Evolutionary conservation across 2,888 invertebrate genomes (phyloP).

Genomic region (Geotrupes spiniger): DNA sequence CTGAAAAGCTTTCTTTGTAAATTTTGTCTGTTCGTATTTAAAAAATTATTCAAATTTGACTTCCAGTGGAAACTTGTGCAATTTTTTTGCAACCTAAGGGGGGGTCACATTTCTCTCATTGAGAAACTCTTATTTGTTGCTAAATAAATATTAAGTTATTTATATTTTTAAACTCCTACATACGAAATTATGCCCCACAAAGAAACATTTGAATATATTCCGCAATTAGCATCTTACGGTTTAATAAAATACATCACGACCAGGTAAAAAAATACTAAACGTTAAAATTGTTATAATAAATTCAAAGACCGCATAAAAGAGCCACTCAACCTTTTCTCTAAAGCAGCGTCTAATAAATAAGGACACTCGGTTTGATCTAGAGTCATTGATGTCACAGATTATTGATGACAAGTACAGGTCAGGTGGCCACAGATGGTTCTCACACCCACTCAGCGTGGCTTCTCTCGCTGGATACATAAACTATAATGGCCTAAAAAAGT

Average conservation of each 20-base stretch:
- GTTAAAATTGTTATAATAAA: conserved; percentile 20
- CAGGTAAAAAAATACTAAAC: conserved; percentile 16
- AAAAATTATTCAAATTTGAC: too few relatives aligned
- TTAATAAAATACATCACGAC: conserved; percentile 16
- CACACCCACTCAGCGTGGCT: conserved; percentile 42
- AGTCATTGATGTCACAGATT: conserved; percentile 48
- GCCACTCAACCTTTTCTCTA: conserved; percentile 13
- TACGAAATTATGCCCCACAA: too few relatives aligned
- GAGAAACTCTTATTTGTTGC: too few relatives aligned
- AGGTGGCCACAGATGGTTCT: conserved; percentile 37
- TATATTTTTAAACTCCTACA: too few relatives aligned
- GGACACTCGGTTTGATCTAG: conserved; percentile 30
- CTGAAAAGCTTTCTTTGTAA: too few relatives aligned
- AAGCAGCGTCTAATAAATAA: conserved; percentile 27
- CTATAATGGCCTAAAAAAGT: conserved; percentile 29
- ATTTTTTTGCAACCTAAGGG: too few relatives aligned
- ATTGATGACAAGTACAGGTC: conserved; percentile 49
- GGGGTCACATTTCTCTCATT: too few relatives aligned
- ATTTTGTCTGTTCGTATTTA: too few relatives aligned
- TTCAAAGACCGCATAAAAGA: conserved; percentile 20
- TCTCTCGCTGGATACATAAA: conserved; percentile 23
- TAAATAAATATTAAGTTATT: too few relatives aligned
- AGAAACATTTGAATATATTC: too few relatives aligned
- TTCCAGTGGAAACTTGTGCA: too few relatives aligned
- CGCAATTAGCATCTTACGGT: too few relatives aligned